Evolutionary conservation across 2,888 invertebrate species (phyloP).

Genomic region (Ormyrus thymus): DNA sequence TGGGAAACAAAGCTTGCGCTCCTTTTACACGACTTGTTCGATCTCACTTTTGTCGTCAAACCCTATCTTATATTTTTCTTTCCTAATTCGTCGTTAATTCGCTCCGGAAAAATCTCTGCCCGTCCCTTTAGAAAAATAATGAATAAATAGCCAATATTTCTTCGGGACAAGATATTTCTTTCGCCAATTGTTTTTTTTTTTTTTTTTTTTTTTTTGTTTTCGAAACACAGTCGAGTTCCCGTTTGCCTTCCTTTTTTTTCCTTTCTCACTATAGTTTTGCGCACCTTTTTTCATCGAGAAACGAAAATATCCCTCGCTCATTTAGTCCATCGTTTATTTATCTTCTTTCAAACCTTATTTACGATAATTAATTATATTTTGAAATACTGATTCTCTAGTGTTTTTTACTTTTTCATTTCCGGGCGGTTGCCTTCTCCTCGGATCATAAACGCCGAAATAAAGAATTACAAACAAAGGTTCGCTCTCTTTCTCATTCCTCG

Average conservation of each 20-base stretch:
- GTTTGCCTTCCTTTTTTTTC: neutral
- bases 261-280: slow-evolving; percentile 27
- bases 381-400: slow-evolving; percentile 67
- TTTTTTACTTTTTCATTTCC: slow-evolving; percentile 45
- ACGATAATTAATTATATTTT: slow-evolving; percentile 62
- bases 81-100: slow-evolving; percentile 43
- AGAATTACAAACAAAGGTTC: slow-evolving; percentile 9
- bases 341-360: slow-evolving; percentile 50
- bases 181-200: neutral
- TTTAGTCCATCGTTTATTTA: slow-evolving; percentile 19
- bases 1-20: slow-evolving; percentile 29
- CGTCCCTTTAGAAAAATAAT: slow-evolving; percentile 26
- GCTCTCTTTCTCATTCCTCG: slow-evolving; percentile 3
- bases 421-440: slow-evolving; percentile 61
- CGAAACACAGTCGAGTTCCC: slow-evolving; percentile 35
- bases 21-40: slow-evolving; percentile 6
- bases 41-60: slow-evolving; percentile 15
- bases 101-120: slow-evolving; percentile 36
- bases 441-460: slow-evolving; percentile 29
- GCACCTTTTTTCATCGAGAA: slow-evolving; percentile 34
- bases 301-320: slow-evolving; percentile 53
- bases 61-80: slow-evolving; percentile 18
- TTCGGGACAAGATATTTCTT: slow-evolving; percentile 17
- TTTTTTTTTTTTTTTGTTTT: too few relatives aligned
- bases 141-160: neutral